These are phyloP conservation scores for Sorex fumeus DNA, from an alignment of 2,113 vertebrate species.

Conservation along the genomic window DNA sequence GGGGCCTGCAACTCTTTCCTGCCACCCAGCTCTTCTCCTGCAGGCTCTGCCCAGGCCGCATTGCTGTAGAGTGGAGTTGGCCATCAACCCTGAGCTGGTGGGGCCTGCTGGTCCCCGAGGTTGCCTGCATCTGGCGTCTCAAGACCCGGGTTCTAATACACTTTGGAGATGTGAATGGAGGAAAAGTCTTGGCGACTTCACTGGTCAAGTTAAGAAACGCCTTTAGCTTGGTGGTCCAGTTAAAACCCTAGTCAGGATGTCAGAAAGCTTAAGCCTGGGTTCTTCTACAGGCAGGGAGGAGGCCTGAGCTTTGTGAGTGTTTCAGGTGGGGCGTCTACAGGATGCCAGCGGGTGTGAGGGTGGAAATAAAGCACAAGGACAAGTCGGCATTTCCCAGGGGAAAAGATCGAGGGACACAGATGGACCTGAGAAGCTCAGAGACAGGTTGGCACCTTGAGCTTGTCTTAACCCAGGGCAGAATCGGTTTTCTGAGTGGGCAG, in stretches of 20 bases:
- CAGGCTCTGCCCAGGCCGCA: too few species aligned
- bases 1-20: neutral
- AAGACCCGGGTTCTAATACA: neutral
- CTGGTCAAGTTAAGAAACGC: neutral
- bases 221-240: neutral
- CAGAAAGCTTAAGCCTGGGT: neutral
- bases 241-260: neutral
- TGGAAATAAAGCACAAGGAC: neutral
- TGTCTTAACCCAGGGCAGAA: rapidly evolving
- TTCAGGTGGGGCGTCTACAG: neutral
- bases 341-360: neutral
- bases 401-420: neutral
- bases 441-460: neutral
- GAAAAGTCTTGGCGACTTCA: rapidly evolving
- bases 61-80: too few species aligned
- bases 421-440: neutral
- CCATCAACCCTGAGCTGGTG: too few species aligned
- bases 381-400: neutral
- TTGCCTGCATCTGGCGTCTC: neutral
- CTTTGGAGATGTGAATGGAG: neutral
- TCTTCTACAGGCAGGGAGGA: neutral
- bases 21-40: neutral
- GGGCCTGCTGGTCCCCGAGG: too few species aligned
- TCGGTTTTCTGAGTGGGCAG: conserved; percentile 33
- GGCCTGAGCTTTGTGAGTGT: neutral